phyloP scores from a whole-genome alignment of 1,140 invertebrate genomes.

The Calephelis nemesis region DNA sequence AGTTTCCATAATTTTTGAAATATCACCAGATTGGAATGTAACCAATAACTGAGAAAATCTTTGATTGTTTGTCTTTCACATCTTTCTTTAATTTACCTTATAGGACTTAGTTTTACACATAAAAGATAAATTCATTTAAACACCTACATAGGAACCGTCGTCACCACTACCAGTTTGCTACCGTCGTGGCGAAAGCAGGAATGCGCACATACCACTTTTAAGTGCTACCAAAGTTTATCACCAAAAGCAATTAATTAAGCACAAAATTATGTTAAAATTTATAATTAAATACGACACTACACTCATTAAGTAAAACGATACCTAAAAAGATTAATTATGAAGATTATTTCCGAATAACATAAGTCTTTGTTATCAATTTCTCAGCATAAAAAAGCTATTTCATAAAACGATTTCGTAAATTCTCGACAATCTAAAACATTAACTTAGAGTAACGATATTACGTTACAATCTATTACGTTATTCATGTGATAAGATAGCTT shows the following conservation, averaged over 20 bases:
- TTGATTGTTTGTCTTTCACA: too few species aligned
- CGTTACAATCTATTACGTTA: conserved; percentile 8
- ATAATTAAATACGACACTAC: not conserved
- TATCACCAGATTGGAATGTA: too few species aligned
- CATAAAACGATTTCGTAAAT: not conserved
- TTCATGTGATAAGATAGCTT: conserved; percentile 1
- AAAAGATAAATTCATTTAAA: too few species aligned
- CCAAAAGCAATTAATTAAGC: not conserved
- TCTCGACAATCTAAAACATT: conserved; percentile 2
- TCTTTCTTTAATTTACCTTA: too few species aligned
- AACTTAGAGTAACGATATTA: conserved; percentile 1
- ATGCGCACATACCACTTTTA: too few species aligned
- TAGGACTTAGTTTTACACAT: too few species aligned
- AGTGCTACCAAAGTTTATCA: too few species aligned
- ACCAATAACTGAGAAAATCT: too few species aligned
- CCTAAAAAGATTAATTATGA: not conserved
- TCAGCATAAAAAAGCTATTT: conserved; percentile 12
- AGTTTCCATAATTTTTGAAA: too few species aligned
- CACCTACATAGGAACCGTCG: too few species aligned
- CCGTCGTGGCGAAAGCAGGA: too few species aligned
- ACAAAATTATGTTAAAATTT: not conserved
- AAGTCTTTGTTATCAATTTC: conserved; percentile 13
- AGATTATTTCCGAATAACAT: conserved; percentile 2
- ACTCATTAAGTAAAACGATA: not conserved
- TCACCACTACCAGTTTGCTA: too few species aligned